Conservation (phyloP, 2,797 vertebrate species). For the Tauraco hartlaubi region DNA sequence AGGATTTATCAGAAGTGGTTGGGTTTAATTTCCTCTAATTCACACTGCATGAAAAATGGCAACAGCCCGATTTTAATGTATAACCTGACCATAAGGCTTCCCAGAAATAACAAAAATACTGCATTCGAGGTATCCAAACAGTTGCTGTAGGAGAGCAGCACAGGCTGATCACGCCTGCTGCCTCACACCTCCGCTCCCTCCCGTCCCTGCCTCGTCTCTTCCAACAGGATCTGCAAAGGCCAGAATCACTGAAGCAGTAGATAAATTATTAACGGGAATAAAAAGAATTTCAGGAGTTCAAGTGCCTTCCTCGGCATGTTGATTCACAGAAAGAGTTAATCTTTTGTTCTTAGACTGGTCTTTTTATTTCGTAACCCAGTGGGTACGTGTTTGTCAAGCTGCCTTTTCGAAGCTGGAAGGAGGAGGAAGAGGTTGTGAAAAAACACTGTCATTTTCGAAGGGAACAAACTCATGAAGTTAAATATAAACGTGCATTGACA, state of each 20-base stretch:
- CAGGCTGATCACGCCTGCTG: background rate
- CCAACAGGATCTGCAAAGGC: background rate
- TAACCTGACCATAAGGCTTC: constrained; percentile 25
- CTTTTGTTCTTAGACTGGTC: background rate
- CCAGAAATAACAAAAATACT: constrained; percentile 54
- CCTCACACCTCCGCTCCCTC: background rate
- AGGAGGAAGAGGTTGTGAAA: background rate
- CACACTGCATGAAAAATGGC: constrained; percentile 37
- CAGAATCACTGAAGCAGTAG: background rate
- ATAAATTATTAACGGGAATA: background rate
- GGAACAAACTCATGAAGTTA: background rate
- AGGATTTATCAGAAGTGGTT: constrained; percentile 65
- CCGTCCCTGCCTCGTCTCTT: background rate
- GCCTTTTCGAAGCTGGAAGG: background rate
- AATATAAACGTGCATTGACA: background rate
- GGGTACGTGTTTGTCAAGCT: background rate
- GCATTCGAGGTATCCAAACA: background rate
- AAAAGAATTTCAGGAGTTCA: background rate
- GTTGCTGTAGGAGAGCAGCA: background rate
- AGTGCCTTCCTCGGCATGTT: background rate
- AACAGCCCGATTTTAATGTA: constrained; percentile 57
- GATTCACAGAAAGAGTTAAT: background rate
- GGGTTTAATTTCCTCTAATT: constrained; percentile 72
- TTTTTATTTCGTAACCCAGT: background rate
- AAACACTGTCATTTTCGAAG: background rate